Evolutionary conservation across 1,140 invertebrate genomes (phyloP), one percentile per base, ranked within the genome.

Genomic region (Halyomorpha halys): DNA sequence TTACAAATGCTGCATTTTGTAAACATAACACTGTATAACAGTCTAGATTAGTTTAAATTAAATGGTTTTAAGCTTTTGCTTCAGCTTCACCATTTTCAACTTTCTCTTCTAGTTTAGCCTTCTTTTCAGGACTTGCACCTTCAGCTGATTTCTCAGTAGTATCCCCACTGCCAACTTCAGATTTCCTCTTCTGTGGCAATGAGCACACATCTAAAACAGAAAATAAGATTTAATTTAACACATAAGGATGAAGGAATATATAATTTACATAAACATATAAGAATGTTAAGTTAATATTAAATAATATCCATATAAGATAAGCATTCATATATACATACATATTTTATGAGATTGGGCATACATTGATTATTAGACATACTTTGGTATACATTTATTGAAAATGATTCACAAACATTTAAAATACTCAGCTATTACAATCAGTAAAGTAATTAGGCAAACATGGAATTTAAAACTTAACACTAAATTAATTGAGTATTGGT

Each of bases 51-150:
- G 23, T 23, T 23, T 56, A 21, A 25, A 25, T 11, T 39, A 15
- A 56, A 56, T 56, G 18, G 15, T 21, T 56, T 53, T 56, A 56
- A 23, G 53, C 53, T 67, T 78, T 79, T 63, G 82, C 80, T 73
- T 85, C 81, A 64, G 83, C 80, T 23, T 81, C 80, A 65, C 72
- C 74, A 62, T 77, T 77, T 53, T 76, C 69, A 71, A 64, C 73
- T 66, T 83, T 81, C 21, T 85, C 83, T 2, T 81, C 82, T 27
- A 86, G 74, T 76, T 85, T 87, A 62, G 82, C 80, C 69, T 87
- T 87, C 74, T 87, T 87, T 69, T 85, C 84, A 18, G 82, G 83
- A 69, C 80, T 82, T 18, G 79, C 80, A 61, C 79, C 83, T 66
- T 84, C 82, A 51, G 73, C 70, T 49, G 74, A 77, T 56, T 19